Percentiles rank a stretch among this genome's conserved stretches.
Evolutionary conservation across 2,797 vertebrate species (phyloP).

Genomic region (Synanceia verrucosa): DNA sequence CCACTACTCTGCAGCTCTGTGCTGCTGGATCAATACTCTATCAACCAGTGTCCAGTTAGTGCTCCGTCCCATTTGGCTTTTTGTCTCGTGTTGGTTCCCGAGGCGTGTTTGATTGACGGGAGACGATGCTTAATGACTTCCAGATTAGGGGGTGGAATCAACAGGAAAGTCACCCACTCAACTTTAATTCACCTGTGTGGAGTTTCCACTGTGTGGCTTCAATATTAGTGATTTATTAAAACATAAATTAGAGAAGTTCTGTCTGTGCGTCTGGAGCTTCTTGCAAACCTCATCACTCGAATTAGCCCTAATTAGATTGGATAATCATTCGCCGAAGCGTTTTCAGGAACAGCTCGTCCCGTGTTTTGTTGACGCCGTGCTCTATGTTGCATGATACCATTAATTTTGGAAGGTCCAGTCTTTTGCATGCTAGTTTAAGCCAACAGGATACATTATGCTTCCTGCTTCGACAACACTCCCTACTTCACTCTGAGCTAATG

Average conservation of each 20-base stretch:
- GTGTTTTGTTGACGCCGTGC: conserved; percentile 21
- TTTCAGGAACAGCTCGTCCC: conserved; percentile 41
- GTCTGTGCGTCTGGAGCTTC: background rate
- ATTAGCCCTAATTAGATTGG: conserved; percentile 38
- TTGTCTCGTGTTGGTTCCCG: conserved; percentile 28
- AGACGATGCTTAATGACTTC: background rate
- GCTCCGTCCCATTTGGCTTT: conserved; percentile 22
- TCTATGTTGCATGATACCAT: conserved; percentile 49
- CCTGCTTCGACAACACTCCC: conserved; percentile 55
- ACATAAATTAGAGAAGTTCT: conserved; percentile 1
- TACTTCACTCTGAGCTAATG: conserved; percentile 69
- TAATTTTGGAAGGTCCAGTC: conserved; percentile 56
- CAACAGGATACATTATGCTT: conserved; percentile 72
- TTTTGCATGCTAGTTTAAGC: conserved; percentile 61
- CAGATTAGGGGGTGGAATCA: conserved; percentile 4
- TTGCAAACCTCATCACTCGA: conserved; percentile 16
- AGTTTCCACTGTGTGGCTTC: background rate
- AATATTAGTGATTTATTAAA: background rate
- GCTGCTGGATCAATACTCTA: conserved; percentile 60
- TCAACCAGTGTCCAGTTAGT: conserved; percentile 42
- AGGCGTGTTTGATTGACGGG: conserved; percentile 15
- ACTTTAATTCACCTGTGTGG: background rate
- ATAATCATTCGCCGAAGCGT: conserved; percentile 29
- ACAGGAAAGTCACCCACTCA: background rate
- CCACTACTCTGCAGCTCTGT: conserved; percentile 24